Evolutionary conservation across 1,140 invertebrate species (phyloP).

Genomic region (Brevipalpus yothersi): DNA sequence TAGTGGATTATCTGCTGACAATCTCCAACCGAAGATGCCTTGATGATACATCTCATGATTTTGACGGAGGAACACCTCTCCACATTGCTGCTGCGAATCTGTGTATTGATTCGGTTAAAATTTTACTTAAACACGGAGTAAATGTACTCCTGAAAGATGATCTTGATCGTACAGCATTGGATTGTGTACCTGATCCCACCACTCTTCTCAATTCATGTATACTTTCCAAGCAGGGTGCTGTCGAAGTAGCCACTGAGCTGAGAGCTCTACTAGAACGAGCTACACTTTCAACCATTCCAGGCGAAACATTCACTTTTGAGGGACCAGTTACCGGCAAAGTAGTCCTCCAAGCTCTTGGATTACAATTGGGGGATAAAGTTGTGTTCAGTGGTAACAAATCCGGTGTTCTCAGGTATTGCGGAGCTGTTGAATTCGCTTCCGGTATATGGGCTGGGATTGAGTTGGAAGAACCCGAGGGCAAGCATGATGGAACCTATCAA

Average conservation of each 20-base stretch:
- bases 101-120: conserved; percentile 23
- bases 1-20: conserved; percentile 19
- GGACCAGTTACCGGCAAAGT: conserved; percentile 22
- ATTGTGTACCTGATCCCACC: conserved; percentile 9
- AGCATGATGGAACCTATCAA: conserved; percentile 69
- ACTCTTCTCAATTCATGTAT: not conserved
- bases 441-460: conserved; percentile 75
- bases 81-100: conserved; percentile 29
- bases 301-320: not conserved
- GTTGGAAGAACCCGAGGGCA: conserved; percentile 69
- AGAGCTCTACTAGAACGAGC: conserved; percentile 19
- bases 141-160: conserved; percentile 22
- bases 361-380: conserved; percentile 54
- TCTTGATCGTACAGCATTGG: conserved; percentile 20
- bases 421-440: conserved; percentile 46
- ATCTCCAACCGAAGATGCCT: conserved; percentile 13
- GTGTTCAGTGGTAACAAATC: conserved; percentile 61
- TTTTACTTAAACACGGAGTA: conserved; percentile 25
- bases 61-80: conserved; percentile 26
- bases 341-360: conserved; percentile 24
- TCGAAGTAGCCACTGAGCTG: conserved; percentile 17
- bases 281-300: conserved; percentile 7
- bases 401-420: conserved; percentile 51
- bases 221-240: conserved; percentile 11
- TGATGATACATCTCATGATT: conserved; percentile 25